Conservation (phyloP, 2,797 vertebrate genomes). For the Darevskia nairensis region DNA sequence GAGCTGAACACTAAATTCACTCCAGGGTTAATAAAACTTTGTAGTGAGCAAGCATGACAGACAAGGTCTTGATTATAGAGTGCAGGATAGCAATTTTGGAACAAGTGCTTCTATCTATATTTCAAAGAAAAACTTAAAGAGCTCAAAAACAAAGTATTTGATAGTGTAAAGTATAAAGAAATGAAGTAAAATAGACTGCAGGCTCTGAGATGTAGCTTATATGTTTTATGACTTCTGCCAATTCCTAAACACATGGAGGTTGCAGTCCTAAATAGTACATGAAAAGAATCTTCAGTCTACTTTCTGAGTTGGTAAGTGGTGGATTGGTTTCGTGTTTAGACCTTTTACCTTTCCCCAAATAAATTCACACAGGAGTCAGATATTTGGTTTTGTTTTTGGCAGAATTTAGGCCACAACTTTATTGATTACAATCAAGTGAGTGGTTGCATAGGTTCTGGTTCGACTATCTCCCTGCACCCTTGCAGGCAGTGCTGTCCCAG, state of each 20-base stretch:
- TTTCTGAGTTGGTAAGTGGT: background rate
- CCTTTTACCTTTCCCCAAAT: too few species aligned
- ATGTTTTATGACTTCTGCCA: background rate
- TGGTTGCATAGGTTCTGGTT: too few species aligned
- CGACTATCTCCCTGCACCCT: too few species aligned
- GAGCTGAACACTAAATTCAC: slow-evolving; percentile 66
- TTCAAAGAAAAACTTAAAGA: slow-evolving; percentile 51
- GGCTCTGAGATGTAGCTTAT: background rate
- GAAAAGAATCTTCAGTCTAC: background rate
- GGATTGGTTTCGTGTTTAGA: background rate
- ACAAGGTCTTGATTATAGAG: slow-evolving; percentile 44
- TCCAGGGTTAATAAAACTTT: slow-evolving; percentile 76
- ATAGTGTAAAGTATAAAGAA: background rate
- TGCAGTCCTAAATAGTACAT: background rate
- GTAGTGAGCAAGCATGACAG: slow-evolving; percentile 55
- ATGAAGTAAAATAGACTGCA: background rate
- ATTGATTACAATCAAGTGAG: too few species aligned
- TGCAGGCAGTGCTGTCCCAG: too few species aligned
- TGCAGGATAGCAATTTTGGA: slow-evolving; percentile 49
- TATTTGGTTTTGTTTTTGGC: too few species aligned
- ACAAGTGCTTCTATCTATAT: slow-evolving; percentile 45
- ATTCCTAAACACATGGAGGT: background rate
- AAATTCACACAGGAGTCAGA: too few species aligned
- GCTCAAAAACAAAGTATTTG: slow-evolving; percentile 37
- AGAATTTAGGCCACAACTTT: too few species aligned